A percentile compares a stretch with the other conserved stretches of the same genome.
These are phyloP conservation scores for Microctenopoma lineatum DNA, from an alignment of 2,797 vertebrate genomes.

Conservation along the genomic window DNA sequence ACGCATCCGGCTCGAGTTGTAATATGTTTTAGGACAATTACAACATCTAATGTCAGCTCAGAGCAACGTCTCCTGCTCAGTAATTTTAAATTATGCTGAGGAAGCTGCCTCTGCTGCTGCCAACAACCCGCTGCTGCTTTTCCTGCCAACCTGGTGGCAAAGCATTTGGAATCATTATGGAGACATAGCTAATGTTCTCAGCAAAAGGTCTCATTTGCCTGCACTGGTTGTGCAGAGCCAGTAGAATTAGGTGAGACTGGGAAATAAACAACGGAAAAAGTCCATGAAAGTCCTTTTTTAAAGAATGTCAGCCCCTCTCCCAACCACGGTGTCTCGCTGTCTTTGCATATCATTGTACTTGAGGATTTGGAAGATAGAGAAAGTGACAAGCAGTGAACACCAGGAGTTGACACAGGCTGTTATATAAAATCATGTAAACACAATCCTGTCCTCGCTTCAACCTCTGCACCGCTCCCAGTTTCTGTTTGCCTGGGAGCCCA, in stretches of 20 bases:
- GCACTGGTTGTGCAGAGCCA: background rate
- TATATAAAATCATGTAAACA: constrained; percentile 67
- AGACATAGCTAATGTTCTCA: constrained; percentile 39
- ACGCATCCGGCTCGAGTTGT: constrained; percentile 8
- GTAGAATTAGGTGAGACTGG: background rate
- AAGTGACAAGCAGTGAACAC: constrained; percentile 51
- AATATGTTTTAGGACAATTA: constrained; percentile 31
- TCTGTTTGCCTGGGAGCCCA: constrained; percentile 37
- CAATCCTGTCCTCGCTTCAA: constrained; percentile 41
- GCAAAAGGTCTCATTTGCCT: constrained; percentile 34
- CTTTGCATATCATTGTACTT: constrained; percentile 30
- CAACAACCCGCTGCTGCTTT: constrained; percentile 30
- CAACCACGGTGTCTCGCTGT: constrained; percentile 14
- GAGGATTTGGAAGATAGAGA: constrained; percentile 41
- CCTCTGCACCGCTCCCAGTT: constrained; percentile 32
- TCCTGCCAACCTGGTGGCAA: constrained; percentile 47
- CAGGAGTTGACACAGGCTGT: constrained; percentile 51
- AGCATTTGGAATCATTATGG: constrained; percentile 38
- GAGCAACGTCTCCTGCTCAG: constrained; percentile 31
- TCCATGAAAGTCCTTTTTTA: background rate
- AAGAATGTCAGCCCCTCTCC: constrained; percentile 6
- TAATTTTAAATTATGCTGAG: constrained; percentile 48
- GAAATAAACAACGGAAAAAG: constrained; percentile 21
- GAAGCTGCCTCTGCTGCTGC: constrained; percentile 31
- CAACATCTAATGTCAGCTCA: constrained; percentile 37